These are phyloP conservation scores for Sarcophaga variegata DNA, from an alignment of 2,888 invertebrate genomes.

Conservation along the genomic window DNA sequence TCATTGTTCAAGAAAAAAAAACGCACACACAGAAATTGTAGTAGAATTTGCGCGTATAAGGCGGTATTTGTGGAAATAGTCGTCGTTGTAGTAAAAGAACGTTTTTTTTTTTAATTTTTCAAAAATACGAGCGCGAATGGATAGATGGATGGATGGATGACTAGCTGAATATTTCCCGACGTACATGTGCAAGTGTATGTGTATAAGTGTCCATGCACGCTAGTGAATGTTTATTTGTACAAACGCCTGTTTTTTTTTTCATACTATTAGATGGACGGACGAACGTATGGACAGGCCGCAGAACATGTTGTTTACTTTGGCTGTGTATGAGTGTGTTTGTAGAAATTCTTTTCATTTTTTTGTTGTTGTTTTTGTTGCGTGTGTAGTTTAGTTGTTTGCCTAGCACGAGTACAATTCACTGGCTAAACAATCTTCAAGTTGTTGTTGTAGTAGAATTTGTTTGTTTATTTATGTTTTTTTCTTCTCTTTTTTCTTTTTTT, in stretches of 20 bases:
- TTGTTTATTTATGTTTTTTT: slow-evolving; percentile 50
- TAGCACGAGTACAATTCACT: slow-evolving; percentile 56
- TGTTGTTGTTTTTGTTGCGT: slow-evolving; percentile 18
- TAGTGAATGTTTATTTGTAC: slow-evolving; percentile 47
- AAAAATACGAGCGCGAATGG: slow-evolving; percentile 35
- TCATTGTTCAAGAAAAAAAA: slow-evolving; percentile 39
- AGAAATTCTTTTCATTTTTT: slow-evolving; percentile 40
- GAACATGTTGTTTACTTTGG: slow-evolving; percentile 33
- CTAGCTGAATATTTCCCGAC: slow-evolving; percentile 12
- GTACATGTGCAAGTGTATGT: slow-evolving; percentile 19
- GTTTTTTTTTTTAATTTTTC: background rate
- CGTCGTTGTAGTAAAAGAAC: slow-evolving; percentile 37
- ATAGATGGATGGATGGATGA: slow-evolving; percentile 32
- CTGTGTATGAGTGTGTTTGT: slow-evolving; percentile 16
- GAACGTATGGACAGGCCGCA: background rate
- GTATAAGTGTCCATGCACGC: too few species aligned
- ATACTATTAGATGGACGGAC: slow-evolving; percentile 11
- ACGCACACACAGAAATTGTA: slow-evolving; percentile 36
- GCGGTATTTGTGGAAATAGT: slow-evolving; percentile 13
- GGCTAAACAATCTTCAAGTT: slow-evolving; percentile 3
- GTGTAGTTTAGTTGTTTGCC: background rate
- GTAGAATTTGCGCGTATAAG: slow-evolving; percentile 44
- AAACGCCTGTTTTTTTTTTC: slow-evolving; percentile 6
- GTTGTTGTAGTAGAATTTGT: slow-evolving; percentile 60
- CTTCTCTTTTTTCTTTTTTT: background rate